Evolutionary conservation across 2,797 vertebrate species (phyloP).

Genomic region (Labeo calbasu): DNA sequence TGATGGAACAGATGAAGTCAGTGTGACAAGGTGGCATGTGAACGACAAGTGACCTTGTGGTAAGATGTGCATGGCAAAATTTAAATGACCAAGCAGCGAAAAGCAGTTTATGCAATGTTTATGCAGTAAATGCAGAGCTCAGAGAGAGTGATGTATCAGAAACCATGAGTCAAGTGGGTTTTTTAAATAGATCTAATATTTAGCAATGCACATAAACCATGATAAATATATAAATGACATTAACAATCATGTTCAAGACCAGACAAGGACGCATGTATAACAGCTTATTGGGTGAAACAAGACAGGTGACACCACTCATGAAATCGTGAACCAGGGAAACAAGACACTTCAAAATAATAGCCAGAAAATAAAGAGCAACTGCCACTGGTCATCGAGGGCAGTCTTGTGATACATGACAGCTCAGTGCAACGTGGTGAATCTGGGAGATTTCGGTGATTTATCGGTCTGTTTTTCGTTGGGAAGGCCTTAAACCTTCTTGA

Average conservation of each 20-base stretch:
- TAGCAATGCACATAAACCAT: not conserved
- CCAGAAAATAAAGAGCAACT: constrained; percentile 25
- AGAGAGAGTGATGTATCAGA: not conserved
- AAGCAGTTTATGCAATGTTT: not conserved
- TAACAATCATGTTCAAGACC: not conserved
- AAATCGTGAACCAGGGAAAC: not conserved
- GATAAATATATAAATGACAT: not conserved
- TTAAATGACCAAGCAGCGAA: not conserved
- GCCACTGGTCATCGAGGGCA: not conserved
- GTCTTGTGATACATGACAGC: constrained; percentile 25
- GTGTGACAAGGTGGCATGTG: not conserved
- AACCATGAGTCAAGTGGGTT: not conserved
- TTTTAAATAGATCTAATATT: not conserved
- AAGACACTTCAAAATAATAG: constrained; percentile 4
- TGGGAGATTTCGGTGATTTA: constrained; percentile 17
- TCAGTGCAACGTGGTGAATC: not conserved
- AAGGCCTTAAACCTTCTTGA: constrained; percentile 24
- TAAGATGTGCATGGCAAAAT: not conserved
- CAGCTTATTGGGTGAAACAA: not conserved
- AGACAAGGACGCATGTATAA: not conserved
- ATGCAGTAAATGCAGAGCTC: not conserved
- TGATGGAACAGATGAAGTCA: constrained; percentile 4
- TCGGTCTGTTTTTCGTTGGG: not conserved
- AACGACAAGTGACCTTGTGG: not conserved
- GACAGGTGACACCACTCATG: not conserved